Evolutionary conservation across 2,888 invertebrate species (phyloP), one percentile per base, ranked within the genome.

Genomic region (Coelinius sp.): DNA sequence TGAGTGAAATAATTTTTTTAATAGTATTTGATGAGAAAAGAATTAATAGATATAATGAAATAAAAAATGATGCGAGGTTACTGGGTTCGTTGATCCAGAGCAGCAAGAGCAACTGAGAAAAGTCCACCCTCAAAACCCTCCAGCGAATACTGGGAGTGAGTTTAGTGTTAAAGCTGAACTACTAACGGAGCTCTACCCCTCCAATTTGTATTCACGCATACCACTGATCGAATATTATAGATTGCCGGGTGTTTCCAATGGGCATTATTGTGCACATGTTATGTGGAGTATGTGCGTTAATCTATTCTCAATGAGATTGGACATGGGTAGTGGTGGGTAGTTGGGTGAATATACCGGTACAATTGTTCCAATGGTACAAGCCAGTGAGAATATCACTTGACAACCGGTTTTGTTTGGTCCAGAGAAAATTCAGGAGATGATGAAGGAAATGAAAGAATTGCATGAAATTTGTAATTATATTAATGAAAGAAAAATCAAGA

Each of bases 151-250:
- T 72, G 25, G 70, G 75, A 62, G 69, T 63, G 68, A 49, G 69
- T 72, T 72, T 59, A n/a, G n/a, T n/a, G 76, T 78, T 78, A 76
- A 78, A 78, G 76, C 74, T 64, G 77, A 76, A 75, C 77, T 75
- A 70, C 73, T 68, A 66, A 70, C 71, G 59, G 65, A 38, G 52
- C 24, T 52, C 66, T 31, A 38, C 41, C 62, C 68, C 46, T 52
- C 59, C 35, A 20, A 35, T 35, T 59, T 20, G 20, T 35, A 59
- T 35, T 59, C 59, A 31, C 24, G 46, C 44, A 66, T 66, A 66
- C 66, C 52, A 14, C 24, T n/a, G 66, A 44, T 66, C 69, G 31
- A 59, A 65, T 65, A 65, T 52, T 24, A 31, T 31, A 20, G 52
- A 46, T 46, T 44, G 27, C 38, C 17, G 25, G 31, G 25, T 59